Percentiles rank a stretch among this genome's conserved stretches.
Conservation (phyloP, 2,113 vertebrate species). For the Gopherus evgoodei region DNA sequence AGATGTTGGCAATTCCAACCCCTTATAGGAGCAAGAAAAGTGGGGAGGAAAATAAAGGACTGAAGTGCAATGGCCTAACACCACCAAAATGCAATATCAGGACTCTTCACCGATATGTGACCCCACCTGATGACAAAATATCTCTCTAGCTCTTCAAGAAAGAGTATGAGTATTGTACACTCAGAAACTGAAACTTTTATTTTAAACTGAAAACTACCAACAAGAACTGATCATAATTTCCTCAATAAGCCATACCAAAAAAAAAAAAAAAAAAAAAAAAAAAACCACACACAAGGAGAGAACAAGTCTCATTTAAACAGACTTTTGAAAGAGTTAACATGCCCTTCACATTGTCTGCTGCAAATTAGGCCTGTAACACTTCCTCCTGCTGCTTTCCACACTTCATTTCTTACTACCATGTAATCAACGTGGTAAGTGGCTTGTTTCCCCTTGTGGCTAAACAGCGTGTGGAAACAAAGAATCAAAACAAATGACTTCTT, state of each 20-base stretch:
- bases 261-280: neutral
- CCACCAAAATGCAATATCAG: neutral
- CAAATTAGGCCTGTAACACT: neutral
- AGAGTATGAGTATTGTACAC: neutral
- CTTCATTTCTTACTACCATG: neutral
- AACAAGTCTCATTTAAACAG: neutral
- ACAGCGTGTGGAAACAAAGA: neutral
- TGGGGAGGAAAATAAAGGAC: neutral
- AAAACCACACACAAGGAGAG: neutral
- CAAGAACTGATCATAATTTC: neutral
- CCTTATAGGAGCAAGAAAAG: neutral
- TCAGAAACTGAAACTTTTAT: neutral
- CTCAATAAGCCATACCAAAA: neutral
- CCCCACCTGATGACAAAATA: neutral
- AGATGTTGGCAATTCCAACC: neutral
- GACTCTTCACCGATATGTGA: neutral
- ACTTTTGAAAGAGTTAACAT: neutral
- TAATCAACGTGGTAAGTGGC: neutral
- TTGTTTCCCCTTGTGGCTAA: neutral
- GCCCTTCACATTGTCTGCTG: neutral
- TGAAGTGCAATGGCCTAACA: neutral
- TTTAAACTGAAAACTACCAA: neutral
- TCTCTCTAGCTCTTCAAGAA: neutral
- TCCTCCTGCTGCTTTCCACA: neutral
- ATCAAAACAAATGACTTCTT: neutral